Evolutionary conservation across 2,113 vertebrate genomes (phyloP).

Genomic region (Epinephelus fuscoguttatus): DNA sequence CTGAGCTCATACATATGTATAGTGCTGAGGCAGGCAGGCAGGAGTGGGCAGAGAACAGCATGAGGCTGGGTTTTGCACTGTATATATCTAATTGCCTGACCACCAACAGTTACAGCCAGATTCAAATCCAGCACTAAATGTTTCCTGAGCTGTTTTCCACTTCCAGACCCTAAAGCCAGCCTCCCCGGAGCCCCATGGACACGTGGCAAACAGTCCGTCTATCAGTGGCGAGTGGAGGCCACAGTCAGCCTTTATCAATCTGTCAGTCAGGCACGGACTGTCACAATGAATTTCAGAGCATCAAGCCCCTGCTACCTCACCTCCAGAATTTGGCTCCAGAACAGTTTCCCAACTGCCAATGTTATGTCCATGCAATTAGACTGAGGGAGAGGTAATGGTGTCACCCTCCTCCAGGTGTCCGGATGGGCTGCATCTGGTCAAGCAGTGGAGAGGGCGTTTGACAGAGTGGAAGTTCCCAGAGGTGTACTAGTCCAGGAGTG

Average conservation of each 20-base stretch:
- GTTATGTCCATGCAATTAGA: slow-evolving; percentile 62
- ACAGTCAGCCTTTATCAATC: slow-evolving; percentile 66
- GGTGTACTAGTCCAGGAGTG: slow-evolving; percentile 55
- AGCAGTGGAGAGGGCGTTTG: slow-evolving; percentile 44
- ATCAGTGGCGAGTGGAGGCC: slow-evolving; percentile 51
- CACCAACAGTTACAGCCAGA: slow-evolving; percentile 73
- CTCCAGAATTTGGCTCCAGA: slow-evolving; percentile 48
- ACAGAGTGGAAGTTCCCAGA: slow-evolving; percentile 59
- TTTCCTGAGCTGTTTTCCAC: slow-evolving; percentile 52
- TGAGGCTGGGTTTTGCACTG: slow-evolving; percentile 65
- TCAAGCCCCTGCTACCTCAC: slow-evolving; percentile 40
- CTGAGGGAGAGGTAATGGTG: slow-evolving; percentile 48
- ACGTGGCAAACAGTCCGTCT: slow-evolving; percentile 39
- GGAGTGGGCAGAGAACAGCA: slow-evolving; percentile 63
- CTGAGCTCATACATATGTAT: slow-evolving; percentile 75
- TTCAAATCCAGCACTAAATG: slow-evolving; percentile 61
- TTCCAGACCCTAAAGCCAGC: slow-evolving; percentile 37
- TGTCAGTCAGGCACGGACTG: slow-evolving; percentile 72
- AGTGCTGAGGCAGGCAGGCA: slow-evolving; percentile 53
- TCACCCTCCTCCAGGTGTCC: slow-evolving; percentile 64
- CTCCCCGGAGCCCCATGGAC: slow-evolving; percentile 43
- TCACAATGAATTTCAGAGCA: slow-evolving; percentile 58
- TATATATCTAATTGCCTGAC: slow-evolving; percentile 78
- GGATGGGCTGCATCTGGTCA: slow-evolving; percentile 58
- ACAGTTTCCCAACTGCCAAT: slow-evolving; percentile 51